phyloP scores from a whole-genome alignment of 2,113 vertebrate species.

The Columba janthina region DNA sequence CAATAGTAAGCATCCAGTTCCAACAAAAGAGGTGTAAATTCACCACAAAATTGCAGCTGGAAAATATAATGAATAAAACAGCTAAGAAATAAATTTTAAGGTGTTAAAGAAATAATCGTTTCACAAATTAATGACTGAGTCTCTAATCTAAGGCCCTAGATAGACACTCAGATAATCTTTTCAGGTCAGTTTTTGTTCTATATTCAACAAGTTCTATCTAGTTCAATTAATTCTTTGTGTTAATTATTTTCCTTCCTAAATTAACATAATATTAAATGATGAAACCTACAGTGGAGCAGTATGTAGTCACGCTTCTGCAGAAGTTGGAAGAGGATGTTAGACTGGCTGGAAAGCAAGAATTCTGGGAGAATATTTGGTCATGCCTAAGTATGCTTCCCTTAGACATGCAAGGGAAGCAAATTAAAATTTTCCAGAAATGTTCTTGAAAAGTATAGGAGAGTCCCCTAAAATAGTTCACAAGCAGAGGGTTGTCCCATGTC shows the following conservation, averaged over 20 bases:
- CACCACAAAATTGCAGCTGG: not conserved
- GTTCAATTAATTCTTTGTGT: not conserved
- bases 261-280: not conserved
- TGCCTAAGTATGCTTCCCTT: not conserved
- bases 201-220: not conserved
- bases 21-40: not conserved
- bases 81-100: not conserved
- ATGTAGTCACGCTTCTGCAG: not conserved
- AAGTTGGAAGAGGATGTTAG: not conserved
- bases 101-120: not conserved
- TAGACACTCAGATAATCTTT: not conserved
- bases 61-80: not conserved
- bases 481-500: rapidly evolving
- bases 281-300: not conserved
- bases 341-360: not conserved
- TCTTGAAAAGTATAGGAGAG: not conserved
- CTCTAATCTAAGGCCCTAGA: not conserved
- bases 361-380: not conserved
- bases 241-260: not conserved
- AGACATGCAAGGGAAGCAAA: not conserved
- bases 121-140: not conserved
- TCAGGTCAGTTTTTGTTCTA: not conserved
- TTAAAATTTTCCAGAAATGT: not conserved
- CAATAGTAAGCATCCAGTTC: not conserved
- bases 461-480: not conserved